phyloP scores from a whole-genome alignment of 2,888 invertebrate genomes.

The Maniola hyperantus region DNA sequence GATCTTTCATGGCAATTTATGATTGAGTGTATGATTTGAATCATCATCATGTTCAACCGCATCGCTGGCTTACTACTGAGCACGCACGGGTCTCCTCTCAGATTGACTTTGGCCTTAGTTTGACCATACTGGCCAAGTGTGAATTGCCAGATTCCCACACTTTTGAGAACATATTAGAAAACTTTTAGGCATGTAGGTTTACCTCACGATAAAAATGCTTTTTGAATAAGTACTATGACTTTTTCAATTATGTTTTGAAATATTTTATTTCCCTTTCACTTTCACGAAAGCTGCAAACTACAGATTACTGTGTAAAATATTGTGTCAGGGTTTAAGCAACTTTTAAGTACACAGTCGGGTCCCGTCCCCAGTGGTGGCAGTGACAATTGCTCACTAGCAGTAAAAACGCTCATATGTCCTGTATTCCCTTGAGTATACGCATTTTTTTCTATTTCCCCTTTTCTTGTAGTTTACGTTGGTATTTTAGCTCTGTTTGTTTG shows the following conservation, averaged over 20 bases:
- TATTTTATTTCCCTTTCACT: not conserved
- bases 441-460: slow-evolving; percentile 46
- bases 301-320: not conserved
- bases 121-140: too few species aligned
- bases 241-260: not conserved
- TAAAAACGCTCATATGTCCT: slow-evolving; percentile 49
- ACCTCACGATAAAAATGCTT: too few species aligned
- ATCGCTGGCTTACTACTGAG: too few species aligned
- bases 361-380: slow-evolving; percentile 52
- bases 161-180: too few species aligned
- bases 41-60: too few species aligned
- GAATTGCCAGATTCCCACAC: too few species aligned
- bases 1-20: too few species aligned
- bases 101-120: too few species aligned
- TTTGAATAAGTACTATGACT: not conserved
- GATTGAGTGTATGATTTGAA: too few species aligned
- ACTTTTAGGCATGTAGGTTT: too few species aligned
- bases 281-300: not conserved
- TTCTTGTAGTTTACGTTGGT: slow-evolving; percentile 46
- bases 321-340: slow-evolving; percentile 21
- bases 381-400: slow-evolving; percentile 56
- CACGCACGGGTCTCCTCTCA: too few species aligned
- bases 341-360: slow-evolving; percentile 26
- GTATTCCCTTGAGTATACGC: slow-evolving; percentile 46
- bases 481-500: slow-evolving; percentile 43